Evolutionary conservation across 2,888 invertebrate species (phyloP), one percentile per base, ranked within the genome.

Genomic region (Agrotis exclamationis): DNA sequence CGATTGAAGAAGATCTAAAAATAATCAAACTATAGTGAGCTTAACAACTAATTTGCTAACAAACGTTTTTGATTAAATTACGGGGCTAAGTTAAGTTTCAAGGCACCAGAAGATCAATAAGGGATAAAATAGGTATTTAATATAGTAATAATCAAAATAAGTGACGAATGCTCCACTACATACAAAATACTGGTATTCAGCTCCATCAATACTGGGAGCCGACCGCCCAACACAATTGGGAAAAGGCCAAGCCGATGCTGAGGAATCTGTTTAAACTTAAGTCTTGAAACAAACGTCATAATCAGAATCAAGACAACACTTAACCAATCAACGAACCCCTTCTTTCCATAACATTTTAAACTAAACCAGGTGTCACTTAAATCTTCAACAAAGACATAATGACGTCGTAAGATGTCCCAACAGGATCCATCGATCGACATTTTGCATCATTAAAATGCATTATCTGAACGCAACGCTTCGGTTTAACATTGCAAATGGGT

Each of bases 361-460:
- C 81, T 75, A 76, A 77, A 77, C 89, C 91, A 91, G 91, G 89
- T 92, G 92, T 88, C 88, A 88, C 86, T 92, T 91, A 92, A 92
- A 87, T 93, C 92, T 86, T 83, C 82, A 86, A 87, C 88, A 81
- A 82, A 71, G 79, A 85, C 83, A 80, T 92, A 92, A 93, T 91
- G 88, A 86, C 86, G 80, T 84, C 85, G 87, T 85, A 90, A 92
- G 89, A 81, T 76, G 87, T 84, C 82, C 85, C 80, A 76, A 82
- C 81, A 84, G 87, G 86, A 88, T 88, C 89, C 89, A 92, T 94
- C 91, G 94, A 93, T 91, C 91, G 87, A 90, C 92, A 94, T 93
- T 94, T 93, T 85, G 86, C 95, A 93, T 92, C 97, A 97, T 96
- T 97, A 97, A 97, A 97, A 97, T 95, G 93, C 95, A 95, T 95